A percentile compares a stretch with the other conserved stretches of the same genome.
Evolutionary conservation across 2,888 invertebrate species (phyloP).

Genomic region (Rambutsinella grinnellia): DNA sequence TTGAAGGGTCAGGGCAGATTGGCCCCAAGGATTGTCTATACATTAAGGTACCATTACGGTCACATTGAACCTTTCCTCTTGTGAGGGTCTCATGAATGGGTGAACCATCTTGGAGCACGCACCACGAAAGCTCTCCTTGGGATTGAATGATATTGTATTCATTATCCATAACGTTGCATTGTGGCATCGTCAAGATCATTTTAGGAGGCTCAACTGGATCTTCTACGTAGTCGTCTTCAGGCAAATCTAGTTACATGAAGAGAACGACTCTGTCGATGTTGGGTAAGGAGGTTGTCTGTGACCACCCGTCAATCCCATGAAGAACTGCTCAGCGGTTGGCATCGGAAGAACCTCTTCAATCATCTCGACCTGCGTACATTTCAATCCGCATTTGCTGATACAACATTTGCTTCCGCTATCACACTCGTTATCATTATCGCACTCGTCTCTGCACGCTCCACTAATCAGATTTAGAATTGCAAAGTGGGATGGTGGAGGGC

Average conservation of each 20-base stretch:
- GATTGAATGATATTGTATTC: slow-evolving; percentile 67
- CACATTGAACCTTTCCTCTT: slow-evolving; percentile 78
- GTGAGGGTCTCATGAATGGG: slow-evolving; percentile 87
- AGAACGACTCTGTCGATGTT: slow-evolving; percentile 22
- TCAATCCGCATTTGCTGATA: slow-evolving; percentile 64
- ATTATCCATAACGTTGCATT: slow-evolving; percentile 67
- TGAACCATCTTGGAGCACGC: slow-evolving; percentile 82
- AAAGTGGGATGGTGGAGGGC: slow-evolving; percentile 64
- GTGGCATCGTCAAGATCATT: slow-evolving; percentile 67
- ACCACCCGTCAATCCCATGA: slow-evolving; percentile 23
- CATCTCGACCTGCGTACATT: slow-evolving; percentile 59
- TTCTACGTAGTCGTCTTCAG: slow-evolving; percentile 47
- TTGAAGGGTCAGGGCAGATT: slow-evolving; percentile 66
- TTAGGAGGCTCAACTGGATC: slow-evolving; percentile 45
- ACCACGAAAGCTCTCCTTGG: slow-evolving; percentile 74
- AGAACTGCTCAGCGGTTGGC: background rate
- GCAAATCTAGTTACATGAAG: slow-evolving; percentile 39
- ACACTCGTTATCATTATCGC: slow-evolving; percentile 66
- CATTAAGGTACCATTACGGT: slow-evolving; percentile 67
- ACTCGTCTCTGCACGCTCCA: slow-evolving; percentile 64
- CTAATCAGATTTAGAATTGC: slow-evolving; percentile 64
- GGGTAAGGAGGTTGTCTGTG: background rate
- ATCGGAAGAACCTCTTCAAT: slow-evolving; percentile 13
- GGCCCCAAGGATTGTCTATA: slow-evolving; percentile 65
- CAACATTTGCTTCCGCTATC: slow-evolving; percentile 65